Evolutionary conservation across 2,888 invertebrate species (phyloP).

Genomic region (Hanleya hanleyi): DNA sequence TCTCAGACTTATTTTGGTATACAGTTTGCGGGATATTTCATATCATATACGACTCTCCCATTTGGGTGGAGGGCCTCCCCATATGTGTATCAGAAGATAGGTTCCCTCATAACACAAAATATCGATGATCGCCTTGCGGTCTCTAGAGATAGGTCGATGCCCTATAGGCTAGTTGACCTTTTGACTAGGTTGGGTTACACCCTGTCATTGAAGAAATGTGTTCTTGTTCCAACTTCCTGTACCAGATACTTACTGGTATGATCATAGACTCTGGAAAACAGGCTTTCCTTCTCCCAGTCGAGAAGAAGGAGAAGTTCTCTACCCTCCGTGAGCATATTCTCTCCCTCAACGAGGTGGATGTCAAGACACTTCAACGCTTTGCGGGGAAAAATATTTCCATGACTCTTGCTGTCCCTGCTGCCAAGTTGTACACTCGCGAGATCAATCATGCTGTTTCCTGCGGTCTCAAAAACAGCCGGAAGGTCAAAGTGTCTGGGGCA

Average conservation of each 20-base stretch:
- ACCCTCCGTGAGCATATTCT: slow-evolving; percentile 9
- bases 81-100: slow-evolving; percentile 20
- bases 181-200: slow-evolving; percentile 23
- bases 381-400: slow-evolving; percentile 9
- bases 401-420: too few species aligned
- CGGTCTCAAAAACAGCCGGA: background rate
- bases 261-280: slow-evolving; percentile 7
- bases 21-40: slow-evolving; percentile 21
- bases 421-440: too few species aligned
- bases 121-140: slow-evolving; percentile 28
- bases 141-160: too few species aligned
- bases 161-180: background rate
- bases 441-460: background rate
- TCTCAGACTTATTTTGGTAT: slow-evolving; percentile 26
- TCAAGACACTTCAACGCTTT: background rate
- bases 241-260: slow-evolving; percentile 13
- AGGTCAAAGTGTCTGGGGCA: background rate
- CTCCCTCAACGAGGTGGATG: background rate
- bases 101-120: slow-evolving; percentile 19
- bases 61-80: slow-evolving; percentile 25
- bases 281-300: background rate
- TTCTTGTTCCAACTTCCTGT: background rate
- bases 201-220: background rate
- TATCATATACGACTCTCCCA: slow-evolving; percentile 6
- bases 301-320: slow-evolving; percentile 10